Conservation (phyloP, 2,888 invertebrate species). For the Myopa tessellatipennis region DNA sequence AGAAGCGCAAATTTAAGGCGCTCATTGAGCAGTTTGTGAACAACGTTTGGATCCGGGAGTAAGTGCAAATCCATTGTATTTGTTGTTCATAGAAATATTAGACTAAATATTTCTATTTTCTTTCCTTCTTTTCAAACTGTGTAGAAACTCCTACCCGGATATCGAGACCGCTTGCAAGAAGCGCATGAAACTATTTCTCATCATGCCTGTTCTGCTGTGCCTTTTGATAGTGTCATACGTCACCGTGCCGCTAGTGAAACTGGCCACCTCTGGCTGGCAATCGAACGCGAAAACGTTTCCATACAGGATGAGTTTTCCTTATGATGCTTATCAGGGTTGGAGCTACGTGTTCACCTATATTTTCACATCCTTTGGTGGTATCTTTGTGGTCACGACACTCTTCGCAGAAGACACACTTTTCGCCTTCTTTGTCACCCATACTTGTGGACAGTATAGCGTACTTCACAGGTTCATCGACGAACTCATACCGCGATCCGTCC, state of each 20-base stretch:
- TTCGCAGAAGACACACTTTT: slow-evolving; percentile 66
- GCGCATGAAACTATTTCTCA: slow-evolving; percentile 59
- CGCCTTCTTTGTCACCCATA: slow-evolving; percentile 65
- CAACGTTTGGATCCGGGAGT: slow-evolving; percentile 65
- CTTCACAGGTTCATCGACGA: slow-evolving; percentile 59
- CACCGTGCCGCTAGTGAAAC: slow-evolving; percentile 60
- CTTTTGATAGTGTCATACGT: slow-evolving; percentile 65
- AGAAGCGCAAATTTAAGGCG: slow-evolving; percentile 56
- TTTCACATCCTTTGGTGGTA: slow-evolving; percentile 64
- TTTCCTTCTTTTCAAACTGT: background rate
- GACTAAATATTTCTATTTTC: background rate
- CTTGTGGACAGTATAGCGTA: slow-evolving; percentile 64
- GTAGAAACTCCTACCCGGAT: slow-evolving; percentile 51
- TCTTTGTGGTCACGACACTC: slow-evolving; percentile 65
- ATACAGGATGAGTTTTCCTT: slow-evolving; percentile 67
- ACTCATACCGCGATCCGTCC: slow-evolving; percentile 51
- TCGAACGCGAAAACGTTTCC: slow-evolving; percentile 63
- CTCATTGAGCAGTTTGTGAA: slow-evolving; percentile 59
- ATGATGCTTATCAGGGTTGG: slow-evolving; percentile 58
- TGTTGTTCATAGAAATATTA: background rate
- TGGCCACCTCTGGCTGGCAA: slow-evolving; percentile 48
- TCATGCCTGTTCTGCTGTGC: slow-evolving; percentile 61
- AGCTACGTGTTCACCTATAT: slow-evolving; percentile 62
- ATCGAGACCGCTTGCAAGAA: slow-evolving; percentile 57
- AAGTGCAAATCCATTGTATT: slow-evolving; percentile 44